phyloP scores from a whole-genome alignment of 2,113 vertebrate species.

The Felis chaus region DNA sequence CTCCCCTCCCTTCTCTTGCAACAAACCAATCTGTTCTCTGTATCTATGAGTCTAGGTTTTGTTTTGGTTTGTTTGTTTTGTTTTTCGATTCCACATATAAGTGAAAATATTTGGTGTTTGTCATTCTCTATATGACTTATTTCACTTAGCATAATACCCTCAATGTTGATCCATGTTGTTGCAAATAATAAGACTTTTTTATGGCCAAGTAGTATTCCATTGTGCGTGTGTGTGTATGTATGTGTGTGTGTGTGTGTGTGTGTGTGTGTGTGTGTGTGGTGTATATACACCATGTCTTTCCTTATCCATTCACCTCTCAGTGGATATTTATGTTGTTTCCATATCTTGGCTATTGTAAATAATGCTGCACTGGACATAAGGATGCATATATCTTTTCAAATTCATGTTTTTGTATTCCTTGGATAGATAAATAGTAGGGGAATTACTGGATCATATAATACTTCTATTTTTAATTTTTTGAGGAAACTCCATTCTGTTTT shows the following conservation, averaged over 20 bases:
- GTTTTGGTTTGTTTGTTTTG: neutral
- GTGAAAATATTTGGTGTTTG: neutral
- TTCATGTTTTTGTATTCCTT: neutral
- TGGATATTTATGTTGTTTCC: neutral
- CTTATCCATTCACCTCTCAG: neutral
- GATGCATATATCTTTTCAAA: neutral
- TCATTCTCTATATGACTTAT: neutral
- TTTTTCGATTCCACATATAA: neutral
- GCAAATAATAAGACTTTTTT: neutral
- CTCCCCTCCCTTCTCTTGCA: neutral
- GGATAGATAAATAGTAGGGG: too few relatives aligned
- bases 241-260: too few relatives aligned
- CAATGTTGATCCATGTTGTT: neutral
- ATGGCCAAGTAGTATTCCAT: neutral
- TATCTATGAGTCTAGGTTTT: neutral
- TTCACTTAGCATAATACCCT: neutral
- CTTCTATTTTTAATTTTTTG: too few relatives aligned
- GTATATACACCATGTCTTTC: neutral
- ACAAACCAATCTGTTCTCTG: neutral
- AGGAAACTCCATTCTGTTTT: too few relatives aligned
- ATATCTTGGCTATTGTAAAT: neutral
- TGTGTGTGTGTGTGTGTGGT: too few relatives aligned
- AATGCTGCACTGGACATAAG: neutral
- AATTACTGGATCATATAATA: too few relatives aligned
- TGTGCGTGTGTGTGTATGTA: neutral